Percentiles rank a stretch among this genome's conserved stretches.
Evolutionary conservation across 2,113 vertebrate genomes (phyloP).

Genomic region (Poeciliopsis occidentalis): DNA sequence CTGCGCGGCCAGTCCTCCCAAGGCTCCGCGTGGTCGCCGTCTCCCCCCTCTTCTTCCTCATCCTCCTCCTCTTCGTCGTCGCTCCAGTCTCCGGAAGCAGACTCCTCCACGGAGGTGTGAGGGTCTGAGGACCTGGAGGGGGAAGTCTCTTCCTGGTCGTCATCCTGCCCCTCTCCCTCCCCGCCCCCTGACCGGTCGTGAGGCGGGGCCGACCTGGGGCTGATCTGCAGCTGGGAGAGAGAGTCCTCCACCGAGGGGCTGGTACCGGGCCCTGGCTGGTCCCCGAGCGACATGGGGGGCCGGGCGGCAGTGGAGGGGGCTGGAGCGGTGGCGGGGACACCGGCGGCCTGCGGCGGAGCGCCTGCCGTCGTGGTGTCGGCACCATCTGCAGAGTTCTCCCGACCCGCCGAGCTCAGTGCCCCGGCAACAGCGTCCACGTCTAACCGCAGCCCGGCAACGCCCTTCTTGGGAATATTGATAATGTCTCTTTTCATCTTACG

Average conservation of each 20-base stretch:
- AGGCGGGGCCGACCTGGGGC: slow-evolving; percentile 74
- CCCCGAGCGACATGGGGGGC: slow-evolving; percentile 84
- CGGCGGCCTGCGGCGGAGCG: slow-evolving; percentile 58
- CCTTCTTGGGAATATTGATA: slow-evolving; percentile 98
- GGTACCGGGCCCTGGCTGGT: slow-evolving; percentile 79
- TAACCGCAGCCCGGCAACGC: slow-evolving; percentile 94
- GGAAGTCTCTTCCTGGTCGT: slow-evolving; percentile 77
- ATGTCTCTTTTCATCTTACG: slow-evolving; percentile 97
- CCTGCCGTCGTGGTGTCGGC: slow-evolving; percentile 81
- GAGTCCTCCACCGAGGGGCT: slow-evolving; percentile 85
- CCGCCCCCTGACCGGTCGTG: slow-evolving; percentile 84
- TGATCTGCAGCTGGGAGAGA: slow-evolving; percentile 88
- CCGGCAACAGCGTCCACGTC: slow-evolving; percentile 86
- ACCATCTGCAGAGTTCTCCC: slow-evolving; percentile 93
- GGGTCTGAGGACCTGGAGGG: slow-evolving; percentile 83
- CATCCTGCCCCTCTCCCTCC: slow-evolving; percentile 87
- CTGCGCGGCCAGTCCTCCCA: slow-evolving; percentile 84
- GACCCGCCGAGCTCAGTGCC: slow-evolving; percentile 72
- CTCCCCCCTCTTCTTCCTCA: slow-evolving; percentile 82
- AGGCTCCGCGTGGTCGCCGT: slow-evolving; percentile 67
- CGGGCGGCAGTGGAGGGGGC: slow-evolving; percentile 69
- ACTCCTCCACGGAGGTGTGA: slow-evolving; percentile 88
- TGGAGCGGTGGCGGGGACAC: slow-evolving; percentile 15
- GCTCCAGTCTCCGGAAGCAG: slow-evolving; percentile 88
- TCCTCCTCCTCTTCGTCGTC: slow-evolving; percentile 83